A percentile compares a stretch with the other conserved stretches of the same genome.
These are phyloP conservation scores for Bujurquina vittata DNA, from an alignment of 2,113 vertebrate species.

Conservation along the genomic window DNA sequence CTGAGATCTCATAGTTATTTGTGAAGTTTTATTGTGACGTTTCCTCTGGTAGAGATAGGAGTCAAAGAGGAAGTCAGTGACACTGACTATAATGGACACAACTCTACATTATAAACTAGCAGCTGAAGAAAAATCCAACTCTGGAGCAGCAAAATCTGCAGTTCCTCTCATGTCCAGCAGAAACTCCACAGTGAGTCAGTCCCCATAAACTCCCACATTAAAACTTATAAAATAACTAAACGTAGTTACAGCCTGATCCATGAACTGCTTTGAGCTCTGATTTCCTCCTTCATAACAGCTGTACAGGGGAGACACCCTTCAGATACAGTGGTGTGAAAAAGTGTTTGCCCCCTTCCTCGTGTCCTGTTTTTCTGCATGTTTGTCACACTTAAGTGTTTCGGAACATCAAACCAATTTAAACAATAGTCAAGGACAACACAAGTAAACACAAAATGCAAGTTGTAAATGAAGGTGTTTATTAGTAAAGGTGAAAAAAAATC, in stretches of 20 bases:
- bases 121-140: too few species aligned
- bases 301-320: not conserved
- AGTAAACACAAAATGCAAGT: too few species aligned
- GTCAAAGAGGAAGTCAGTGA: not conserved
- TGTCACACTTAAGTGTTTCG: too few species aligned
- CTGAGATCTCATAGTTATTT: too few species aligned
- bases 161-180: not conserved
- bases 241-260: not conserved
- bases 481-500: too few species aligned
- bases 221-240: not conserved
- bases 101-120: not conserved
- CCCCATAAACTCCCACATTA: not conserved
- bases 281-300: not conserved
- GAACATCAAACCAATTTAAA: too few species aligned
- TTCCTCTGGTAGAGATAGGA: not conserved
- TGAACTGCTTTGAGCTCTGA: fast-evolving
- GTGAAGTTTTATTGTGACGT: not conserved
- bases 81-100: not conserved
- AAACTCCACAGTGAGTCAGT: not conserved
- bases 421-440: too few species aligned
- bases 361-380: too few species aligned
- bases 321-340: too few species aligned
- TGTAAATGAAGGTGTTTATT: too few species aligned
- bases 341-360: too few species aligned
- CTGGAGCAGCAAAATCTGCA: not conserved